Base-by-base conservation (phyloP, 2,113 vertebrate species). In the Etheostoma spectabile region DNA sequence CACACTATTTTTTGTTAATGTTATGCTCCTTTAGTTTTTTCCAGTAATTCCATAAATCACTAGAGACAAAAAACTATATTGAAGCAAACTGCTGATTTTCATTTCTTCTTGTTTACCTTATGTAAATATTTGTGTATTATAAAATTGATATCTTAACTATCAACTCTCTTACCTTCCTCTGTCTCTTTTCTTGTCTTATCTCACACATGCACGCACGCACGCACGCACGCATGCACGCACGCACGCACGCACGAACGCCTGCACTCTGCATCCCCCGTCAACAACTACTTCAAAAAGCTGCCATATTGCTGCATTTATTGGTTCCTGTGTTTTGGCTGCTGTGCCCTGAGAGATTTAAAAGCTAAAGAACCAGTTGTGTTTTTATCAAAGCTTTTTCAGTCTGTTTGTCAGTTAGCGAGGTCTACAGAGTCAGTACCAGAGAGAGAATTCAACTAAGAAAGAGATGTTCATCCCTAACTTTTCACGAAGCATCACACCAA, bases 251-350 rank as follows among this genome's bases (percentile, higher is more conserved):
- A 63, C 48, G 68, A 68, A 64, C 22, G 12, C 61, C 52, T 7
- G 57, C 18, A 12, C 38, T 22, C 61, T 7, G 60, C 73, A 78
- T 82, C 48, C 64, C 48, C 62, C 42, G 35, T 77, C 81, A 88
- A 77, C 62, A 48, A 30, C 49, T n/a, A 86, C 92, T 92, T 92
- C 87, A 94, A 93, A 92, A 64, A 84, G 60, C 63, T 84, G 82
- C 82, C 73, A 78, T 74, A 68, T 45, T 79, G 79, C 77, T 1
- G 82, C 69, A 82, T 78, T 90, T 88, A 88, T 89, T 84, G 88
- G 83, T 90, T 92, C 86, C 89, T 92, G 86, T 91, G 85, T 90
- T 90, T 90, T 51, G 82, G 85, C 79, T 86, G 80, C 74, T 56
- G 67, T 71, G 81, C 84, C 91, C 92, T 70, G 77, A 66, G 92